Percentiles rank a stretch among this genome's conserved stretches.
Conservation (phyloP, 2,888 invertebrate species). For the Willowsia nigromaculata region DNA sequence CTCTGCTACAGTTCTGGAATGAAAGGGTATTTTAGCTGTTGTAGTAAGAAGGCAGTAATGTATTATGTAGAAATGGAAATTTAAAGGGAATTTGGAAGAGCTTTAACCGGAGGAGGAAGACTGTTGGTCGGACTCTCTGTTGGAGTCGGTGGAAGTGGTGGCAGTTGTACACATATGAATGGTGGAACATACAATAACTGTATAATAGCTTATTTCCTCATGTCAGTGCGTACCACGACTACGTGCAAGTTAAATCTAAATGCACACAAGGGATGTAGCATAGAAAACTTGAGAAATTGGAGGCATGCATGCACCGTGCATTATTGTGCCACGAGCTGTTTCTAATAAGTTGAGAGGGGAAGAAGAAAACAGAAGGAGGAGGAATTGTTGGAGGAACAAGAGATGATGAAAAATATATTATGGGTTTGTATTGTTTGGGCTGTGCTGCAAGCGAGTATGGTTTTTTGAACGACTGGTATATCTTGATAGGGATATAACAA, state of each 20-base stretch:
- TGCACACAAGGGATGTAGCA: constrained; percentile 13
- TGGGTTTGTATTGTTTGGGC: constrained; percentile 8
- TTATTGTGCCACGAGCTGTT: constrained; percentile 29
- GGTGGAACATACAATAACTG: too few species aligned
- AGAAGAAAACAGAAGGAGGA: neutral
- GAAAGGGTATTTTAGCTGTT: neutral
- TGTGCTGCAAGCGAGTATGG: neutral
- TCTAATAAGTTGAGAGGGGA: constrained; percentile 12
- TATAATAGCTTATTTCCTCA: neutral
- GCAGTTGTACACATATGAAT: neutral
- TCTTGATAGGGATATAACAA: neutral
- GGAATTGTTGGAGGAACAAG: neutral
- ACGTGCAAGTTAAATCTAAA: neutral
- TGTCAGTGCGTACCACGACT: neutral
- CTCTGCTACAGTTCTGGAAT: neutral
- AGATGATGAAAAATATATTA: neutral
- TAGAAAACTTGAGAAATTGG: neutral
- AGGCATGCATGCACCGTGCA: constrained; percentile 8
- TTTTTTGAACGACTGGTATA: neutral
- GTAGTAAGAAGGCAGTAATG: constrained; percentile 9
- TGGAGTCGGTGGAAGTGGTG: neutral
- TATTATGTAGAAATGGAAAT: constrained; percentile 14
- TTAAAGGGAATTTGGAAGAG: neutral
- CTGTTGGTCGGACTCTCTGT: neutral
- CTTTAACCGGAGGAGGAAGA: neutral